A percentile compares a stretch with the other conserved stretches of the same genome.
Conservation (phyloP, 92 coral and sea anemone species). For the Phenganax stokvisi region DNA sequence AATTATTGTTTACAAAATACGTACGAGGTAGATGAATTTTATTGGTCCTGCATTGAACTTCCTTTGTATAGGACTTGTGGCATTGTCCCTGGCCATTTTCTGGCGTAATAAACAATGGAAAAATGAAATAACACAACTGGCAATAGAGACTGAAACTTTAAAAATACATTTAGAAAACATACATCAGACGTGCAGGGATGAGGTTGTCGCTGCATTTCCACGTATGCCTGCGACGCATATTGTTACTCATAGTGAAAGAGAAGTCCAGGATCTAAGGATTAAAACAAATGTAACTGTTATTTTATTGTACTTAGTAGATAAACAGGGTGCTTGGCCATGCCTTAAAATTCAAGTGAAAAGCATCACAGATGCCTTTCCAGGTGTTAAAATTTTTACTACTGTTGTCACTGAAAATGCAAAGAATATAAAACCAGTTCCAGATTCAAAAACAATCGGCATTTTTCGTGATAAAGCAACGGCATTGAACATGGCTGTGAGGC, state of each 20-base stretch:
- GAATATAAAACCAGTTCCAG: background rate
- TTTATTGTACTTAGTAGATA: slow-evolving; percentile 1
- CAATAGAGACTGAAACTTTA: slow-evolving; percentile 1
- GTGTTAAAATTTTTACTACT: slow-evolving; percentile 11
- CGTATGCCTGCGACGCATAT: slow-evolving; percentile 32
- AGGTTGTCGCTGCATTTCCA: slow-evolving; percentile 27
- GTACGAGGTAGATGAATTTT: slow-evolving; percentile 8
- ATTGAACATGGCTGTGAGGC: background rate
- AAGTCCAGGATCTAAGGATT: slow-evolving; percentile 6
- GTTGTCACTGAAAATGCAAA: background rate
- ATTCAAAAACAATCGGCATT: slow-evolving; percentile 4
- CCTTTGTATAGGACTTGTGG: slow-evolving; percentile 1
- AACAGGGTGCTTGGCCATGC: background rate
- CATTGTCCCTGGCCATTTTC: slow-evolving; percentile 3
- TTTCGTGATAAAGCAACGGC: slow-evolving; percentile 16
- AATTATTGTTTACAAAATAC: background rate
- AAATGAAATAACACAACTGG: slow-evolving; percentile 5
- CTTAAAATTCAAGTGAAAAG: slow-evolving; percentile 6
- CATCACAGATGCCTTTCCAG: slow-evolving; percentile 15
- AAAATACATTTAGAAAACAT: slow-evolving; percentile 11
- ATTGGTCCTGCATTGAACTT: slow-evolving; percentile 6
- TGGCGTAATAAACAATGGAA: slow-evolving; percentile 15
- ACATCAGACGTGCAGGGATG: slow-evolving; percentile 24
- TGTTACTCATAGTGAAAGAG: slow-evolving; percentile 15
- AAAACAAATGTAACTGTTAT: slow-evolving; percentile 26